Evolutionary conservation across 2,888 invertebrate genomes (phyloP), one percentile per base, ranked within the genome.

Genomic region (Strigamia maritima): DNA sequence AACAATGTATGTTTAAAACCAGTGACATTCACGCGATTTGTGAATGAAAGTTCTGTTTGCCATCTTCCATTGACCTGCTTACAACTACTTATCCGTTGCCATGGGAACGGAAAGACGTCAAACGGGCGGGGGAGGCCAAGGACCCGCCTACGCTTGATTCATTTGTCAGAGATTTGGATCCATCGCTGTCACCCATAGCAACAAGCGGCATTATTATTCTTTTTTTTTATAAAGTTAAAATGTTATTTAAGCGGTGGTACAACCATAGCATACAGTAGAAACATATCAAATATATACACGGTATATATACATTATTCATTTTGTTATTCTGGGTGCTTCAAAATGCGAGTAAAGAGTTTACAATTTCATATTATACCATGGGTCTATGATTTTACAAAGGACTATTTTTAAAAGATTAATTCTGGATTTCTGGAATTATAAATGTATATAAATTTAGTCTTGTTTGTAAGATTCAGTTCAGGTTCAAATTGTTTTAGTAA

Each of bases 21-120:
- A 26, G 65, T 65, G 26, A 26, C 65, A 26, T 65, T 65, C 65
- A 65, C 65, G 65, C 65, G 28, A 65, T 65, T 65, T 65, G 65
- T 65, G 65, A 65, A 65, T 65, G 65, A 65, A 65, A 65, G 26
- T 65, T 28, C 26, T 65, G 19, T 65, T 65, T 65, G 65, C 65
- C 65, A 65, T 65, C 65, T 26, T 26, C 26, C 65, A 65, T 65
- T 65, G 65, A 65, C 65, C 65, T 28, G 65, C 65, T 65, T 65
- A 65, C 65, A 65, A 24, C 65, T 28, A 24, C 65, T 65, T 65
- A n/a, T 26, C 65, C 1, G 65, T 65, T 65, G 24, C 65, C 65
- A 10, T 65, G 28, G 65, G 10, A 65, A 65, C 65, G 14, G 24
- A 26, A 65, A 65, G 65, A 65, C 65, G 65, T 65, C 65, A 65